Evolutionary conservation across 2,797 vertebrate species (phyloP), one percentile per base, ranked within the genome.

Genomic region (Oophaga sylvatica): DNA sequence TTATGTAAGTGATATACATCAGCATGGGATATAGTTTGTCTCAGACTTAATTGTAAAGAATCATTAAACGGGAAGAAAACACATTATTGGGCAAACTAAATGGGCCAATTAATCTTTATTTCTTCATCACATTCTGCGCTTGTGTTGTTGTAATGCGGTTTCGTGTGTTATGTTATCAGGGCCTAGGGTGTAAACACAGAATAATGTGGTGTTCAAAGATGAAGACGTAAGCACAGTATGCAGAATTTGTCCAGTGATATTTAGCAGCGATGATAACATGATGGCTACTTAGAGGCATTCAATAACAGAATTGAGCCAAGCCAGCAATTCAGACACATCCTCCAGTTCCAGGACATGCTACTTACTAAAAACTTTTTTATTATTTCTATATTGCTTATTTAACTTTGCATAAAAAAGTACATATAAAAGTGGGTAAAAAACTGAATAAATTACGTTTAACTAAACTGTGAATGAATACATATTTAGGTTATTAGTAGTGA

Each of bases 281-380:
- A 84, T 76, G 48, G 57, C 59, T 76, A 71, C 83, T 76, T 48
- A 17, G 59, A 84, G 83, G 70, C 83, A 84, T 26, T 53, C n/a
- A 84, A 60, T 77, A 60, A 84, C 12, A 45, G 20, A 75, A 59
- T 17, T 26, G 35, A 84, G 71, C 71, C 59, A 84, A 63, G 22
- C 63, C 45, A 45, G 59, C 59, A 63, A 16, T 62, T 76, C 56
- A 83, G n/a, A 83, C 31, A 75, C 57, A 45, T 83, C 29, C 60
- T 70, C 65, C 63, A 70, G 5, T 56, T 75, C 56, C 1, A n/a
- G 35, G 35, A n/a, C 80, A 48, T 67, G 62, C 31, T 82, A 41
- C 29, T 82, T 67, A 26, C 15, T 19, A n/a, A 76, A 45, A n/a
- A 65, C 41, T 16, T 17, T 48, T 65, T 11, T 53, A 53, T 53